Evolutionary conservation across 2,797 vertebrate genomes (phyloP).

Genomic region (Pogoniulus pusillus): DNA sequence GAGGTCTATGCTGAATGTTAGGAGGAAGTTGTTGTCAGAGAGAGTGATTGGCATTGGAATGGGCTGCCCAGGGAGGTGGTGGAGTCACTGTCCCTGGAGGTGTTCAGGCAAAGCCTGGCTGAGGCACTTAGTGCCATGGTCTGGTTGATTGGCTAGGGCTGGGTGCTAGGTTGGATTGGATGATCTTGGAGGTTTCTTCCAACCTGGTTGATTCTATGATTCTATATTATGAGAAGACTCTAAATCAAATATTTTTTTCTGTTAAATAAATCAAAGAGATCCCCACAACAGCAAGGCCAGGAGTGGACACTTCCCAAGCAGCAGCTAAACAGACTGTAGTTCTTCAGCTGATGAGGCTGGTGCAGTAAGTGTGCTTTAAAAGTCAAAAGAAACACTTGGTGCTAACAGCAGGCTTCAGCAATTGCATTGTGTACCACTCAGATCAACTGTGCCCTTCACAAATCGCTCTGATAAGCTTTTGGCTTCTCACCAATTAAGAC

Average conservation of each 20-base stretch:
- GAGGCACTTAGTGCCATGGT: no score
- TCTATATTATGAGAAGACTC: neutral
- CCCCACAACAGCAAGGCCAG: neutral
- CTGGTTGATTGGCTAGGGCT: no score
- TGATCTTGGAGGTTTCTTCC: no score
- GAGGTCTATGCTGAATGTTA: no score
- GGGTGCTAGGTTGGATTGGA: no score
- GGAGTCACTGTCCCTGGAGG: no score
- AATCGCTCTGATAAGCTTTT: neutral
- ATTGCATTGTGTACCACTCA: neutral
- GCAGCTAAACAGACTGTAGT: neutral
- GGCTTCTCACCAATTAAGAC: rapidly evolving
- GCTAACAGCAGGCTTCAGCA: neutral
- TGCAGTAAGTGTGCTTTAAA: rapidly evolving
- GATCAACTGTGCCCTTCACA: neutral
- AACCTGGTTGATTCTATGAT: no score
- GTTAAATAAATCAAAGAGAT: neutral
- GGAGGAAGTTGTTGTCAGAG: no score
- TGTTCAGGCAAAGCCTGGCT: no score
- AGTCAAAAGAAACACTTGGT: no score
- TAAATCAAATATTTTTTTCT: neutral
- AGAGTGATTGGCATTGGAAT: no score
- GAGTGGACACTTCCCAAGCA: neutral
- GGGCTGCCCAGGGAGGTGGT: no score
- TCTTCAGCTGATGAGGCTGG: rapidly evolving